These are phyloP conservation scores for Cherax destructor DNA, from an alignment of 1,140 invertebrate genomes.

Conservation along the genomic window DNA sequence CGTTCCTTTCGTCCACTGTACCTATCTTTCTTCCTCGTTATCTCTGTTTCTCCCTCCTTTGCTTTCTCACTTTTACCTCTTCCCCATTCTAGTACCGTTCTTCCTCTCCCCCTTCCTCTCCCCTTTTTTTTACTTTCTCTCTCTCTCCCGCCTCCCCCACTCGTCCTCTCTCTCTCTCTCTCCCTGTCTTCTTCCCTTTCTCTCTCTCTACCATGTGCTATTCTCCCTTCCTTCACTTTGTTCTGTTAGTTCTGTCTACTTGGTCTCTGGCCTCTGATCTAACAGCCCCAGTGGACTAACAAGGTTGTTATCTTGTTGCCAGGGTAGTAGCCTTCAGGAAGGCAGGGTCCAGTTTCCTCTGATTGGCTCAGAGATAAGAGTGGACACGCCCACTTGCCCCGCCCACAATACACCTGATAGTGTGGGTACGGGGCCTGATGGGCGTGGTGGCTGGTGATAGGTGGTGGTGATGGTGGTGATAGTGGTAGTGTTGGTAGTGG, in stretches of 20 bases:
- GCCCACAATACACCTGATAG: background rate
- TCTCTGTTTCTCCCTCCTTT: background rate
- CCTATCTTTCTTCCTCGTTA: background rate
- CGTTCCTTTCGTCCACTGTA: no score
- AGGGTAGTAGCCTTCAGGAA: constrained; percentile 28
- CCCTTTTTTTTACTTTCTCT: constrained; percentile 10
- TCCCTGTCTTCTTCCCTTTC: no score
- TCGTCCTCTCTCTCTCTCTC: no score
- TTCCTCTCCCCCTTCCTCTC: background rate
- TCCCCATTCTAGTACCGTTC: no score
- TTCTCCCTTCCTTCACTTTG: no score
- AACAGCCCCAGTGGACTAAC: background rate
- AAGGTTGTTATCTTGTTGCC: background rate
- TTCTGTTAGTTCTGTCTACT: no score
- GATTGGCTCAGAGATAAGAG: constrained; percentile 24
- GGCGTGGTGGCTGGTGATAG: background rate
- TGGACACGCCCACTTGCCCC: constrained; percentile 18
- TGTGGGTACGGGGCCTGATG: background rate
- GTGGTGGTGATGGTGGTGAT: background rate
- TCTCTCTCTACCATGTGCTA: background rate
- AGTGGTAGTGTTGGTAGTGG: background rate
- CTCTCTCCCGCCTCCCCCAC: background rate
- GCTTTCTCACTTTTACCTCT: background rate
- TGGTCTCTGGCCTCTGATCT: no score
- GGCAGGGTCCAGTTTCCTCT: constrained; percentile 15